These are phyloP conservation scores for Gyps fulvus DNA, from an alignment of 2,113 vertebrate genomes.

Conservation along the genomic window DNA sequence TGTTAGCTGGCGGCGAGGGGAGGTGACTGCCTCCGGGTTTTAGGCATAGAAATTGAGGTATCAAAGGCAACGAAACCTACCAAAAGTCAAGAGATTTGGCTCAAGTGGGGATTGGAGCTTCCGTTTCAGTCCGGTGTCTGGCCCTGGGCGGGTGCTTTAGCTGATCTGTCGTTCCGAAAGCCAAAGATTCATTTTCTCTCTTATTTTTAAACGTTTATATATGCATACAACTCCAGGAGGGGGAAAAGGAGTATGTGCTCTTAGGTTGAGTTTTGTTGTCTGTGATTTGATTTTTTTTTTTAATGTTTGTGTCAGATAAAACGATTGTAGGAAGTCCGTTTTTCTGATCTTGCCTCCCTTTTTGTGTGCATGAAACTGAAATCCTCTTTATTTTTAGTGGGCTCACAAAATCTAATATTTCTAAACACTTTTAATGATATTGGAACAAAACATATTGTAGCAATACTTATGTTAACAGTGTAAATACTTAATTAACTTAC, in stretches of 20 bases:
- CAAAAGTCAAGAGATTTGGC: fast-evolving
- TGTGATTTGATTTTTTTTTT: background rate
- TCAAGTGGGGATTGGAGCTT: fast-evolving
- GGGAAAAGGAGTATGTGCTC: background rate
- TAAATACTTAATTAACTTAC: background rate
- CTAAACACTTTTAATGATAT: background rate
- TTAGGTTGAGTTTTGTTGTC: background rate
- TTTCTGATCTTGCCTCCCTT: background rate
- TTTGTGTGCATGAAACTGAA: background rate
- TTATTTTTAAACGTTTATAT: background rate
- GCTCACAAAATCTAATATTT: background rate
- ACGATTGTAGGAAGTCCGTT: background rate
- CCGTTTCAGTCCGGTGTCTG: fast-evolving
- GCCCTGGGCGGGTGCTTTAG: background rate
- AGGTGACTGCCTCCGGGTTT: background rate
- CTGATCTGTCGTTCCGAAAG: background rate
- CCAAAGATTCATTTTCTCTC: background rate
- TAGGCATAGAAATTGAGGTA: fast-evolving
- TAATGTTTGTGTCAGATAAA: background rate
- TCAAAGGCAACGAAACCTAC: fast-evolving
- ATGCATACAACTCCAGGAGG: background rate
- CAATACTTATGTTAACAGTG: background rate
- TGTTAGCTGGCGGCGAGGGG: background rate
- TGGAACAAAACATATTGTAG: background rate
- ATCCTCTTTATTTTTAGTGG: background rate